Conservation (phyloP, 2,888 invertebrate genomes). For the Plemyria rubiginata region DNA sequence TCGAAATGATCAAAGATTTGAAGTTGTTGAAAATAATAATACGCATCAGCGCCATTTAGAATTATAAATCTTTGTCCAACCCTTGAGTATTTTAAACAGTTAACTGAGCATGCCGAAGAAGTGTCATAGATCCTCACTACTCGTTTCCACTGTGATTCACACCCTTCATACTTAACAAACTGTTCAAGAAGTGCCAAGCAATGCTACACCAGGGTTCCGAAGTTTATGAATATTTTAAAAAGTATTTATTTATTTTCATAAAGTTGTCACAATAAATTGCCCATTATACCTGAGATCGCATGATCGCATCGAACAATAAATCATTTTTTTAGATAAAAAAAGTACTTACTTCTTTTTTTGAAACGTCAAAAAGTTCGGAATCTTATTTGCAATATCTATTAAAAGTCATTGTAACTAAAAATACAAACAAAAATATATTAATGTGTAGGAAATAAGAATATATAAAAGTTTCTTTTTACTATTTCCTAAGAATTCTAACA, state of each 20-base stretch:
- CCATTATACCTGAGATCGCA: too few species aligned
- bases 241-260: too few species aligned
- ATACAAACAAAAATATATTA: too few species aligned
- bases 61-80: constrained; percentile 2
- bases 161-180: constrained; percentile 8
- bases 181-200: neutral
- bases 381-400: too few species aligned
- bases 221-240: neutral
- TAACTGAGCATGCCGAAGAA: constrained; percentile 19
- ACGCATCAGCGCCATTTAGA: neutral
- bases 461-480: neutral
- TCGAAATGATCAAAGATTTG: neutral
- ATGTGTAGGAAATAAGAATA: too few species aligned
- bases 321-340: too few species aligned
- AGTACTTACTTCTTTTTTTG: too few species aligned
- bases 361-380: too few species aligned
- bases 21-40: neutral
- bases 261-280: too few species aligned
- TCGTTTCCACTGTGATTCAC: constrained; percentile 12
- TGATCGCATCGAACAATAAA: too few species aligned
- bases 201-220: neutral
- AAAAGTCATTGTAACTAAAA: too few species aligned
- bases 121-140: constrained; percentile 7
- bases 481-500: neutral
- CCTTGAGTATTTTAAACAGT: constrained; percentile 6